Conservation (phyloP, 2,888 invertebrate genomes). For the Brachypalpus laphriformis region DNA sequence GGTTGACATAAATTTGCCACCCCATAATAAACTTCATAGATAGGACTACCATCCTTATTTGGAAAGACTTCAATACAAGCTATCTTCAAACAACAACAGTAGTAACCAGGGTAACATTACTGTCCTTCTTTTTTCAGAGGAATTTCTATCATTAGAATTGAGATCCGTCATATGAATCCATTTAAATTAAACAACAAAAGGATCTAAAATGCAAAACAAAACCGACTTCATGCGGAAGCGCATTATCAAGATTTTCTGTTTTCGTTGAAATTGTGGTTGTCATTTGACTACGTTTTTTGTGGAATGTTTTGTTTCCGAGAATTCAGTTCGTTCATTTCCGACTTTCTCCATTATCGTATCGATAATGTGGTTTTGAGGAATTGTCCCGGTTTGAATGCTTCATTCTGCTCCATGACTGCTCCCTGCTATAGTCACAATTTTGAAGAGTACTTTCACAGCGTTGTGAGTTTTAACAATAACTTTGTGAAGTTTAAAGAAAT, state of each 20-base stretch:
- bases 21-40: too few relatives aligned
- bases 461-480: background rate
- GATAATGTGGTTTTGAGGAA: background rate
- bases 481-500: background rate
- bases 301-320: background rate
- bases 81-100: background rate
- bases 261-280: background rate
- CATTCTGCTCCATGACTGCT: background rate
- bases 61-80: too few relatives aligned
- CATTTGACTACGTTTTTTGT: background rate
- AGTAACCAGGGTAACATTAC: background rate
- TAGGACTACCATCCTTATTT: too few relatives aligned
- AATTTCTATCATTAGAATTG: background rate
- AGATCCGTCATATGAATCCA: background rate
- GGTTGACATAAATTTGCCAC: too few relatives aligned
- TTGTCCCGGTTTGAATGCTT: background rate
- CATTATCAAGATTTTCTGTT: slow-evolving; percentile 6
- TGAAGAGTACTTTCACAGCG: background rate
- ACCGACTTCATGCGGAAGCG: background rate
- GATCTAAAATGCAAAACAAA: background rate
- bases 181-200: background rate
- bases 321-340: background rate
- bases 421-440: background rate
- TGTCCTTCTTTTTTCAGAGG: background rate
- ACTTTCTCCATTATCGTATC: background rate